These are phyloP conservation scores for Scaptomyza montana DNA, from an alignment of 1,140 invertebrate species.

Conservation along the genomic window DNA sequence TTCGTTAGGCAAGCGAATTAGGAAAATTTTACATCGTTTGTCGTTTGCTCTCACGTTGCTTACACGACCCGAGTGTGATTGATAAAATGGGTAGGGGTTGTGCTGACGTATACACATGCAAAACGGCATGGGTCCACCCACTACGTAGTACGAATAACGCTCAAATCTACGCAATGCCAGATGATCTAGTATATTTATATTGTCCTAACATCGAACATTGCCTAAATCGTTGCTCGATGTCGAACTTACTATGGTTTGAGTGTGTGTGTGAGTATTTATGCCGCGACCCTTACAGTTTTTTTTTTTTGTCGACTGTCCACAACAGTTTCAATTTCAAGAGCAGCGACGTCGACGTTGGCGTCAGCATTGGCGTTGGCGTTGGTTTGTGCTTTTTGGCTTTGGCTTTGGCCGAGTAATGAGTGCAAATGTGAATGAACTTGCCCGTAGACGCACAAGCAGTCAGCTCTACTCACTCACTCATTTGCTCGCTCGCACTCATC, in stretches of 20 bases:
- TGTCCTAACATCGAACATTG: neutral
- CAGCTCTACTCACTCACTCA: constrained; percentile 37
- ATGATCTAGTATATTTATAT: neutral
- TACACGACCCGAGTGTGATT: neutral
- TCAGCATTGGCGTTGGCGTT: constrained; percentile 33
- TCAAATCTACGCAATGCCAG: neutral
- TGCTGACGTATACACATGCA: no score
- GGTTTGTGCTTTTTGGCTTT: constrained; percentile 29
- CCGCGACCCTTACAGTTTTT: constrained; percentile 29
- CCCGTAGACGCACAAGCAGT: constrained; percentile 73
- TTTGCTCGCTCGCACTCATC: constrained; percentile 30
- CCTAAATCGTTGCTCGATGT: neutral
- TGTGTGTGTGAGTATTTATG: neutral
- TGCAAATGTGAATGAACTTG: constrained; percentile 81
- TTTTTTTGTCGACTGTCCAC: constrained; percentile 10
- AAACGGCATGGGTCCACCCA: constrained; percentile 13
- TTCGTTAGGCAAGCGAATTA: constrained; percentile 36
- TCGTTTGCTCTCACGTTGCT: constrained; percentile 30
- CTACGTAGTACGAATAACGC: constrained; percentile 20
- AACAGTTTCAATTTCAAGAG: constrained; percentile 55
- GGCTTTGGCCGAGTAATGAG: constrained; percentile 75
- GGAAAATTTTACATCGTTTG: constrained; percentile 16
- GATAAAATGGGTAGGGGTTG: neutral
- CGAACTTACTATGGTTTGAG: neutral
- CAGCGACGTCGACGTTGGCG: constrained; percentile 17